Evolutionary conservation across 2,113 vertebrate species (phyloP).

Genomic region (Macrotis lagotis): DNA sequence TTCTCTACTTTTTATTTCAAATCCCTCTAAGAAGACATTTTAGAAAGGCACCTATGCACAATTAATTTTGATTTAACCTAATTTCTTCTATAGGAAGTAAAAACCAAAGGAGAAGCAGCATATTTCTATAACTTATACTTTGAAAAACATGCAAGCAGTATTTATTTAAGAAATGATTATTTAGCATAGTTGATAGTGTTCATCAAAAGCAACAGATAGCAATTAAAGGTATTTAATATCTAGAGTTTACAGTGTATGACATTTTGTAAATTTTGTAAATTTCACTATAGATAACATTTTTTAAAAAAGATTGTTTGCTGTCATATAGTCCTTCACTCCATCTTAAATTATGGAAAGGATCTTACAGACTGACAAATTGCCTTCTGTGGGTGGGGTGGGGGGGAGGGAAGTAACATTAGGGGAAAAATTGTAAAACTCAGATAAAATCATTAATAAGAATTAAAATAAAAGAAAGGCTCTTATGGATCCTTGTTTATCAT

Average conservation of each 20-base stretch:
- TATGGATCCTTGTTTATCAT: conserved; percentile 65
- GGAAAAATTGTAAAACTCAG: no score
- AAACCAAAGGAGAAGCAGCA: conserved; percentile 50
- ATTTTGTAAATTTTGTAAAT: no score
- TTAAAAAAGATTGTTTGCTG: conserved; percentile 47
- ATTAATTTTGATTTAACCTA: conserved; percentile 54
- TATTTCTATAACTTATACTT: conserved; percentile 8
- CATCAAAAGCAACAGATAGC: not conserved
- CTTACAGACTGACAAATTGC: no score
- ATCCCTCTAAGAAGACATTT: conserved; percentile 73
- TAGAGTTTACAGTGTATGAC: not conserved
- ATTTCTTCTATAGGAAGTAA: conserved; percentile 40
- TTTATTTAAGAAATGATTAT: conserved; percentile 40
- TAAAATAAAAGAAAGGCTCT: no score
- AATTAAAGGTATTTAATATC: conserved; percentile 45
- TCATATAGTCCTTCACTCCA: conserved; percentile 12
- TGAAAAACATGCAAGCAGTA: not conserved
- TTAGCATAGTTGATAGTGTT: conserved; percentile 47
- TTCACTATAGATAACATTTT: conserved; percentile 44
- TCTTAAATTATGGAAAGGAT: conserved; percentile 71
- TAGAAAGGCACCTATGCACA: conserved; percentile 74
- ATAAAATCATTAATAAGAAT: no score
- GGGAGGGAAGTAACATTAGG: no score
- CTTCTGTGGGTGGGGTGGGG: no score
- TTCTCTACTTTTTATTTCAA: conserved; percentile 78